A percentile compares a stretch with the other conserved stretches of the same genome.
Evolutionary conservation across 1,140 invertebrate species (phyloP).

Genomic region (Nymphalis io): DNA sequence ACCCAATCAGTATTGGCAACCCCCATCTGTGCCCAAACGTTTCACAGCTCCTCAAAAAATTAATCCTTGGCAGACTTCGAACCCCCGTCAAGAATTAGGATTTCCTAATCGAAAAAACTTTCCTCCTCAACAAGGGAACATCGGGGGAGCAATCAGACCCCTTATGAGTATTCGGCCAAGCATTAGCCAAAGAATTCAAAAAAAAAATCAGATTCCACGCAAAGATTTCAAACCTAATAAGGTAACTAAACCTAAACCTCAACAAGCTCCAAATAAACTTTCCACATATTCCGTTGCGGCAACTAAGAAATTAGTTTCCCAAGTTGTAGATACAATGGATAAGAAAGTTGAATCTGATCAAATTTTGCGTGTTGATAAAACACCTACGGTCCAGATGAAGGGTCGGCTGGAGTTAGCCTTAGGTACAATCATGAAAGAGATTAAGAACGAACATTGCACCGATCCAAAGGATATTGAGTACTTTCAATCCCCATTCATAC

Average conservation of each 20-base stretch:
- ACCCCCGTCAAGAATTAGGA: background rate
- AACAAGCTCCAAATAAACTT: conserved; percentile 33
- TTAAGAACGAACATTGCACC: conserved; percentile 35
- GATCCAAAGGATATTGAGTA: conserved; percentile 4
- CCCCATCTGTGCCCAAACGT: conserved; percentile 33
- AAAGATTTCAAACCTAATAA: conserved; percentile 44
- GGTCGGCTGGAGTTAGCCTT: conserved; percentile 65
- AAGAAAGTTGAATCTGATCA: conserved; percentile 9
- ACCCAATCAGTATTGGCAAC: conserved; percentile 30
- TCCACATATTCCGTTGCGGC: conserved; percentile 27
- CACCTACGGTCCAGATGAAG: conserved; percentile 45
- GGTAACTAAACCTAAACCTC: conserved; percentile 43
- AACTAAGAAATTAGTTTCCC: conserved; percentile 28
- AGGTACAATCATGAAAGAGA: conserved; percentile 55
- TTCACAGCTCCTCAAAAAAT: conserved; percentile 27
- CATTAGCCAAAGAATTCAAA: conserved; percentile 20
- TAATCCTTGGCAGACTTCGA: conserved; percentile 31
- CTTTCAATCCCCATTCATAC: conserved; percentile 27
- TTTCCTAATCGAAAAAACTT: conserved; percentile 9
- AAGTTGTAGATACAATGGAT: conserved; percentile 1
- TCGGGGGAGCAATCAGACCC: background rate
- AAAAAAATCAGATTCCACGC: conserved; percentile 10
- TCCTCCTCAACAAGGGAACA: conserved; percentile 15
- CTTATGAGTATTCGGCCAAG: conserved; percentile 14
- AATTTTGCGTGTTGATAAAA: conserved; percentile 41